Conservation (phyloP, 2,888 invertebrate genomes). For the Athalia cordata region DNA sequence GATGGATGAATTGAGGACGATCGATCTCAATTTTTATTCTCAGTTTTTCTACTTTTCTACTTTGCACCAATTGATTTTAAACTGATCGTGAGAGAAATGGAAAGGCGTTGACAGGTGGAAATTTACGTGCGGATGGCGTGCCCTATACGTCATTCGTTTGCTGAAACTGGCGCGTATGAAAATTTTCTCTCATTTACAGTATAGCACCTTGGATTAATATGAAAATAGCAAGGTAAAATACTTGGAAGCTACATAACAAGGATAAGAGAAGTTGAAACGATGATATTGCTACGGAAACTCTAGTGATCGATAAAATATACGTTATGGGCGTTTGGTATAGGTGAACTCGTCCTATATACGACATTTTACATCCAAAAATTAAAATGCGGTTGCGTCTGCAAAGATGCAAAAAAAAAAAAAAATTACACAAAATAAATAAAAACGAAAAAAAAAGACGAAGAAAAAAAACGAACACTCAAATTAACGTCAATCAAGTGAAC, state of each 20-base stretch:
- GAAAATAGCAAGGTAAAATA: background rate
- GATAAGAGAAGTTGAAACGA: slow-evolving; percentile 23
- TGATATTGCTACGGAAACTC: slow-evolving; percentile 43
- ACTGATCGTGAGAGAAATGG: background rate
- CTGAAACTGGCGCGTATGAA: no score
- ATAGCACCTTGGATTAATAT: background rate
- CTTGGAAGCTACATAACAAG: slow-evolving; percentile 1
- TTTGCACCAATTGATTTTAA: background rate
- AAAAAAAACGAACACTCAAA: background rate
- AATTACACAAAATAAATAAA: background rate
- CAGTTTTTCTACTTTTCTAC: background rate
- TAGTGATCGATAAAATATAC: slow-evolving; percentile 44
- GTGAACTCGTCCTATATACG: slow-evolving; percentile 30
- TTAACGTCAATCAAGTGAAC: background rate
- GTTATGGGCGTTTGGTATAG: slow-evolving; percentile 41
- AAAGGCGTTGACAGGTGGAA: background rate
- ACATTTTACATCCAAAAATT: slow-evolving; percentile 36
- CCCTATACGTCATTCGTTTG: no score
- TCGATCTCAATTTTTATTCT: background rate
- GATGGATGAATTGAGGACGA: no score
- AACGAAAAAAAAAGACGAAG: background rate
- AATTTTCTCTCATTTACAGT: background rate
- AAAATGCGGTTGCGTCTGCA: background rate
- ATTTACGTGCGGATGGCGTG: background rate
- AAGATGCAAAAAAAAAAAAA: background rate